Percentiles rank a stretch among this genome's conserved stretches.
Evolutionary conservation across 2,797 vertebrate species (phyloP).

Genomic region (Brachyalestes nurse): DNA sequence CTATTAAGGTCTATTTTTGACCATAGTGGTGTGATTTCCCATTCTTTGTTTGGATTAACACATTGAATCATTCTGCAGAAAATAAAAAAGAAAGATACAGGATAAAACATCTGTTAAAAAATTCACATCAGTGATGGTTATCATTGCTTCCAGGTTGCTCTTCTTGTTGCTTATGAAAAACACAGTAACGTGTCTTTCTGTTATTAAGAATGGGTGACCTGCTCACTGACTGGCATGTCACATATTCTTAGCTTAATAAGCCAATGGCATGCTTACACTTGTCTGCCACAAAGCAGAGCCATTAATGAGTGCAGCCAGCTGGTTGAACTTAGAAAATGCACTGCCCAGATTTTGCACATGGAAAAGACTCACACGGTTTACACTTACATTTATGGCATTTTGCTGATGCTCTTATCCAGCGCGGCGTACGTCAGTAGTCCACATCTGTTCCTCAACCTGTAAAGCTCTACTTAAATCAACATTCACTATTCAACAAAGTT

Average conservation of each 20-base stretch:
- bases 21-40: background rate
- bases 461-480: no score
- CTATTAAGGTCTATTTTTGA: background rate
- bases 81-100: background rate
- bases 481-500: no score
- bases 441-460: no score
- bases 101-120: background rate
- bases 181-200: slow-evolving; percentile 23
- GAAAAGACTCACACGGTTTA: background rate
- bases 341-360: background rate
- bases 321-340: background rate
- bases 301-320: background rate
- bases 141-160: background rate
- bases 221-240: slow-evolving; percentile 12
- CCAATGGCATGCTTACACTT: slow-evolving; percentile 12
- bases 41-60: background rate
- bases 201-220: background rate
- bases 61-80: background rate
- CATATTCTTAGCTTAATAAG: slow-evolving; percentile 25
- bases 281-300: background rate
- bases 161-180: background rate
- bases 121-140: background rate
- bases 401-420: no score
- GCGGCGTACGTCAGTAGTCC: no score
- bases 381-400: no score